phyloP scores from a whole-genome alignment of 2,797 vertebrate species.

The Diplodus puntazzo region DNA sequence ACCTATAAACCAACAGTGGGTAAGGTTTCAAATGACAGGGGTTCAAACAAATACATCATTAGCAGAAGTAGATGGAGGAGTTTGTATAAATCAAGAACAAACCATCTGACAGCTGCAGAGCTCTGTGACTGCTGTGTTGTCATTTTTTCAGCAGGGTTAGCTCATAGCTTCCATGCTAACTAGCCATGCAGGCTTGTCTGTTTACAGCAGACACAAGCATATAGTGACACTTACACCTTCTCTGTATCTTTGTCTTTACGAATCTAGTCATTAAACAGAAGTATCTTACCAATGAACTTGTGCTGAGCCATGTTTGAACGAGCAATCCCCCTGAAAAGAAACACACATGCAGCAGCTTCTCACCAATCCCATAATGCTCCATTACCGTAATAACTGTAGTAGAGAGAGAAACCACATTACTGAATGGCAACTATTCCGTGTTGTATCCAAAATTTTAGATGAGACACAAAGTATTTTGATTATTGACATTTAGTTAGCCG shows the following conservation, averaged over 20 bases:
- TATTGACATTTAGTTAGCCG: rapidly evolving
- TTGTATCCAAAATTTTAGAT: background rate
- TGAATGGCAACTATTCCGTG: rapidly evolving
- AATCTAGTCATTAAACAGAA: rapidly evolving
- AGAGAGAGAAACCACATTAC: background rate
- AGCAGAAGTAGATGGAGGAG: background rate
- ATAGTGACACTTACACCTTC: rapidly evolving
- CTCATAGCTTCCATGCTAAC: slow-evolving; percentile 47
- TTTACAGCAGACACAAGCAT: rapidly evolving
- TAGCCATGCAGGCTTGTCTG: background rate
- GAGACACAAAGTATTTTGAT: rapidly evolving
- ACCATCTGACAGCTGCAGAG: background rate
- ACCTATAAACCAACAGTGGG: background rate
- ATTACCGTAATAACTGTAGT: slow-evolving; percentile 53
- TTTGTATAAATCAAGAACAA: background rate
- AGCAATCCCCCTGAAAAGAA: slow-evolving; percentile 13
- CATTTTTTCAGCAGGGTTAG: slow-evolving; percentile 32
- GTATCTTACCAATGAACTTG: slow-evolving; percentile 80
- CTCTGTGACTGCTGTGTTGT: slow-evolving; percentile 26
- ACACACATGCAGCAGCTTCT: slow-evolving; percentile 40
- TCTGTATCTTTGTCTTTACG: background rate
- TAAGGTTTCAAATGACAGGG: background rate
- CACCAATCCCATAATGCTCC: slow-evolving; percentile 33
- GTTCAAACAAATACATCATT: background rate
- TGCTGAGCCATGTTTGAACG: slow-evolving; percentile 70